These are phyloP conservation scores for Amblyjoppa fuscipennis DNA, from an alignment of 2,888 invertebrate genomes.

Conservation along the genomic window DNA sequence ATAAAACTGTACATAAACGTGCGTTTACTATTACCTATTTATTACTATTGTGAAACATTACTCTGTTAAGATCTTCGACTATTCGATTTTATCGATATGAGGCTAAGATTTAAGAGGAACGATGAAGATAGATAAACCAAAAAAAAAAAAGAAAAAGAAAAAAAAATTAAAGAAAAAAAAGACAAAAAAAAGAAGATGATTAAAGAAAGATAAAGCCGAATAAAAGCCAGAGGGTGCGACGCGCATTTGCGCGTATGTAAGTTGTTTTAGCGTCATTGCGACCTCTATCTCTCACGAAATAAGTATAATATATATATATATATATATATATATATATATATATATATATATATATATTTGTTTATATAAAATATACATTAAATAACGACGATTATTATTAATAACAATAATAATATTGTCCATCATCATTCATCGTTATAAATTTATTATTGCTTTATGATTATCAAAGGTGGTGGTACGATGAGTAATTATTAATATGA, in stretches of 20 bases:
- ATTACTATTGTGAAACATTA: conserved; percentile 72
- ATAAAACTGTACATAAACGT: conserved; percentile 77
- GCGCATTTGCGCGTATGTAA: conserved; percentile 68
- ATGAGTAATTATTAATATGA: conserved; percentile 65
- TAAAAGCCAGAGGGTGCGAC: conserved; percentile 59
- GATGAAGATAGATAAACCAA: conserved; percentile 34
- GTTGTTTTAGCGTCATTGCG: conserved; percentile 75
- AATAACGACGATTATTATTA: conserved; percentile 60
- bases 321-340: conserved; percentile 72
- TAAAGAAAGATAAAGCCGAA: conserved; percentile 35
- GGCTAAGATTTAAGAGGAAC: conserved; percentile 59
- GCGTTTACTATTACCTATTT: conserved; percentile 79
- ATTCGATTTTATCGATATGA: conserved; percentile 73
- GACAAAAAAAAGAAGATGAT: conserved; percentile 17
- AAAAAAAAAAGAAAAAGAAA: conserved; percentile 26
- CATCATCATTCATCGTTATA: conserved; percentile 63
- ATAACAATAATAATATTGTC: conserved; percentile 62
- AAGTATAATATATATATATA: conserved; percentile 68
- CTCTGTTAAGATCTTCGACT: conserved; percentile 75
- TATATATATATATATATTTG: conserved; percentile 72
- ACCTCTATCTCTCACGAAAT: conserved; percentile 76
- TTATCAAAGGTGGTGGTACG: conserved; percentile 58
- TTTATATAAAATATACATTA: conserved; percentile 72
- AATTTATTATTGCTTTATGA: conserved; percentile 49
- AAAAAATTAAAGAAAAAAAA: conserved; percentile 15